Percentiles rank a stretch among this genome's conserved stretches.
Conservation (phyloP, 2,113 vertebrate genomes). For the Aptenodytes forsteri region DNA sequence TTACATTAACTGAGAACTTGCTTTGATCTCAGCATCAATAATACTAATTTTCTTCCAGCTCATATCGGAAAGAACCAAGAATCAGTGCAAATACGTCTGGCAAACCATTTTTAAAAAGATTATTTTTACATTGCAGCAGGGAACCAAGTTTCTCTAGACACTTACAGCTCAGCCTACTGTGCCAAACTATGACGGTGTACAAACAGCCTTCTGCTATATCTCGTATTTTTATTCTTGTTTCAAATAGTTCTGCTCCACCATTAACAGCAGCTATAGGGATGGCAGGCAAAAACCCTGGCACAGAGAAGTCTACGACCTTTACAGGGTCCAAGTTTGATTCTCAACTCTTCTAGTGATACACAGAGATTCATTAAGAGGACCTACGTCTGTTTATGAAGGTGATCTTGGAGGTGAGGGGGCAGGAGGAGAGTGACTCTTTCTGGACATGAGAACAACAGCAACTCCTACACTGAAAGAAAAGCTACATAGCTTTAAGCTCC, state of each 20-base stretch:
- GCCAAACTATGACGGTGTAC: neutral
- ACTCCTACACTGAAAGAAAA: neutral
- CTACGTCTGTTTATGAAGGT: neutral
- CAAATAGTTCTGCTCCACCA: neutral
- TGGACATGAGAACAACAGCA: neutral
- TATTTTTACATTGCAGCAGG: neutral
- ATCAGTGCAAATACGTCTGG: neutral
- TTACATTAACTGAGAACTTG: neutral
- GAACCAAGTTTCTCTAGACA: neutral
- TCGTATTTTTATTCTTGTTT: neutral
- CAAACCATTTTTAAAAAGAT: neutral
- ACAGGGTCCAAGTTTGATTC: neutral
- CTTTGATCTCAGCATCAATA: neutral
- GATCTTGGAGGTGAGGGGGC: neutral
- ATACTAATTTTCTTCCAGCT: neutral
- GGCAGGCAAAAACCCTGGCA: neutral
- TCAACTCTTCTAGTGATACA: neutral
- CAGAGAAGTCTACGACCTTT: neutral
- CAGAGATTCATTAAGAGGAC: neutral
- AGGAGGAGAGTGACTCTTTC: neutral
- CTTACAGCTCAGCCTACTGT: neutral
- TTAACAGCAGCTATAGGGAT: neutral
- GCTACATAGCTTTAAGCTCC: neutral
- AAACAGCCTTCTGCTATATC: neutral
- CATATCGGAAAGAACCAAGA: neutral